Base-by-base conservation (phyloP, 1,140 invertebrate genomes). In the Subanguina moxae region DNA sequence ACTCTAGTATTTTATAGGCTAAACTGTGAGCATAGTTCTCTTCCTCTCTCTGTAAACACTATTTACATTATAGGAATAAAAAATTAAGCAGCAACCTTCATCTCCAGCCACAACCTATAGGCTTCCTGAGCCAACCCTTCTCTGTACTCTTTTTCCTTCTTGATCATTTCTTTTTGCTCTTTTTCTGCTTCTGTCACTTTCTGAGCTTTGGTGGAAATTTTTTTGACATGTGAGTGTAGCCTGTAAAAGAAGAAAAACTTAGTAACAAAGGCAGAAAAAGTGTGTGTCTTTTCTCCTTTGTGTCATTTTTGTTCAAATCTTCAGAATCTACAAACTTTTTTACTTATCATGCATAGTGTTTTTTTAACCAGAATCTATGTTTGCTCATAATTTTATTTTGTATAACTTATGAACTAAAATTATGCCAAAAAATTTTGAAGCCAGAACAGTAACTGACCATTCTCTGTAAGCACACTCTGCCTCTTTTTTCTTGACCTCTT, bases 1-100 rank as follows among this genome's bases (percentile, higher is more conserved):
- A 73, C 19, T 75, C 66, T 7, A 73, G 57, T 27, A 73, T 73
- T 59, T 73, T 52, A 57, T 74, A 75, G 27, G 72, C 73, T 21
- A 73, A 46, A 28, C 63, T 67, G 19, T 77, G 71, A 17, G 62
- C 23, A 57, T 70, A 73, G 21, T 48, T 67, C 7, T 65, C 32
- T 59, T 73, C 71, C 61, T 73, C 45, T 9, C 27, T 38, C 72
- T 73, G 21, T 21, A 70, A 70, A 32, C 32, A 38, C 3, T 5
- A 38, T n/a, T n/a, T n/a, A n/a, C n/a, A n/a, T n/a, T n/a, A n/a
- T 13, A 45, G 19, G 57, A 13, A 45, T 52, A 21, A 19, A 1
- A 52, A 5, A 19, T 19, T 5, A 1, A 3, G 11, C 30, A 21
- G 23, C 23, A 17, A 67, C 70, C 48, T 72, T 72, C 71, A 72